A percentile compares a stretch with the other conserved stretches of the same genome.
phyloP scores from a whole-genome alignment of 2,888 invertebrate species.

The Sipha maydis region DNA sequence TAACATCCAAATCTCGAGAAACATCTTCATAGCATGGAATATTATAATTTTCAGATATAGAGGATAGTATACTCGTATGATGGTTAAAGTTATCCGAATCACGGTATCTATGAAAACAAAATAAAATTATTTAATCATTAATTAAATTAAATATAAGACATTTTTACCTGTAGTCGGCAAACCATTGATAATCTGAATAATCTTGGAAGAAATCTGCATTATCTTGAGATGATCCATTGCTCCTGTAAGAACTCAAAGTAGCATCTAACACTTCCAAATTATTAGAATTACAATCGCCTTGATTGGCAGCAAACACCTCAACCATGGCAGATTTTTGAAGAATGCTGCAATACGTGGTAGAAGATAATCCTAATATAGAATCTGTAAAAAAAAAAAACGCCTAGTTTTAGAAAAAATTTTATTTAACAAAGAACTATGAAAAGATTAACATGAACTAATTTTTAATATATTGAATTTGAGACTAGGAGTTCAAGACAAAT shows the following conservation, averaged over 20 bases:
- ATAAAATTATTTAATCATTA: conserved; percentile 18
- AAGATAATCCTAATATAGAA: conserved; percentile 54
- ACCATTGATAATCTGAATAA: conserved; percentile 92
- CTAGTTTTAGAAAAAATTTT: background rate
- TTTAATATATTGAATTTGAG: conserved; percentile 54
- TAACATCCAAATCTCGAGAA: conserved; percentile 89
- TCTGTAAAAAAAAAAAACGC: conserved; percentile 34
- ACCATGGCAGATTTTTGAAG: conserved; percentile 57
- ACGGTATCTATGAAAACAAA: conserved; percentile 31
- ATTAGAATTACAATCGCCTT: conserved; percentile 72
- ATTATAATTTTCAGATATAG: conserved; percentile 81
- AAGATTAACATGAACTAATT: conserved; percentile 49
- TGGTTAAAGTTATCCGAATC: conserved; percentile 71
- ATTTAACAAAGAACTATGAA: conserved; percentile 21
- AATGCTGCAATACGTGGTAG: conserved; percentile 46
- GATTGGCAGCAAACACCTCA: conserved; percentile 54
- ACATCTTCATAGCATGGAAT: conserved; percentile 83
- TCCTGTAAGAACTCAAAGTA: conserved; percentile 65
- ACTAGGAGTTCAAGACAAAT: conserved; percentile 40
- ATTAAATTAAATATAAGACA: conserved; percentile 1
- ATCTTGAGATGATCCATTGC: conserved; percentile 69
- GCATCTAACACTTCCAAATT: conserved; percentile 68
- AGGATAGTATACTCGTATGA: conserved; percentile 82
- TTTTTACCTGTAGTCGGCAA: conserved; percentile 83
- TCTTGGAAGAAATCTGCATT: conserved; percentile 79